Evolutionary conservation across 2,888 invertebrate species (phyloP), one percentile per base, ranked within the genome.

Genomic region (Dryomyza anilis): DNA sequence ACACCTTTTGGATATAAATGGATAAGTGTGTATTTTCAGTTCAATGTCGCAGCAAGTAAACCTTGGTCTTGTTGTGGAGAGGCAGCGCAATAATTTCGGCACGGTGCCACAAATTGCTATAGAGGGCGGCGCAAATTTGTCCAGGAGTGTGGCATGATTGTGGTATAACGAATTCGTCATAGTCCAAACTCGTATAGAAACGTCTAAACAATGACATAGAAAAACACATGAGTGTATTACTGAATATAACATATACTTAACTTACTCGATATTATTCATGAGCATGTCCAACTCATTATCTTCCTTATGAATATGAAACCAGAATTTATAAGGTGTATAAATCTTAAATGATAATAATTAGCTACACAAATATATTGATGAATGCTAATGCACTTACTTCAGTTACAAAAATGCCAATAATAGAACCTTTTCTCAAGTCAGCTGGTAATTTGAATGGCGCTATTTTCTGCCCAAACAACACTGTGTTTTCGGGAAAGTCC

Each of bases 291-390:
- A 72, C 10, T 73, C 71, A 6, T 76, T 65, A 16, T 76, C 64
- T 2, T 75, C 71, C 39, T 77, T 74, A 21, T 71, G 59, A 25
- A 78, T 55, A 67, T 79, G 76, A 64, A 80, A 81, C 69, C 74
- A 71, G 67, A 81, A 81, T 21, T 71, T 73, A 58, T 75, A 78
- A 2, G 81, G 81, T 46, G 68, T 76, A 19, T 76, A 67, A 5
- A 81, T 76, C 79, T 79, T 55, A 68, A 19, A 43, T 3, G 43
- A 29, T n/a, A 25, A 30, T 33, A 7, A 45, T 5, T 33, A 45
- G 33, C 23, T 14, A 2, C 14, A 43, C 27, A 27, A 23, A 27
- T 43, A 29, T 53, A 43, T n/a, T 0, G 29, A n/a, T 23, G 19
- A 36, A 10, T 23, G 10, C 14, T 14, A 48, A 16, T 8, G 16